phyloP scores from a whole-genome alignment of 2,888 invertebrate genomes.

The Omphaloscelis lunosa region DNA sequence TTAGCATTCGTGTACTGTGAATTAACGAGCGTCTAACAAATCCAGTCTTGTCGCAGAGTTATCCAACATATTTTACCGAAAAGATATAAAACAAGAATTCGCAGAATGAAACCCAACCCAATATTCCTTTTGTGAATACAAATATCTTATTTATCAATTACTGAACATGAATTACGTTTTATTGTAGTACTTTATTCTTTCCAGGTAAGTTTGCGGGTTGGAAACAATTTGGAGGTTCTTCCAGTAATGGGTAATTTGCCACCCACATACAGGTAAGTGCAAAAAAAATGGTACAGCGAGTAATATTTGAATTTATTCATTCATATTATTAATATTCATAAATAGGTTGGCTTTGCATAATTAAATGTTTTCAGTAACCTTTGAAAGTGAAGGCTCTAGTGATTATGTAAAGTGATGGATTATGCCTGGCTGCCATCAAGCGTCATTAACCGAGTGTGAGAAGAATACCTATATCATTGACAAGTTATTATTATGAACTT shows the following conservation, averaged over 20 bases:
- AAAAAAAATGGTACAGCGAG: slow-evolving; percentile 40
- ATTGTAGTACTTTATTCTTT: slow-evolving; percentile 69
- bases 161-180: slow-evolving; percentile 64
- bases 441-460: slow-evolving; percentile 46
- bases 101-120: slow-evolving; percentile 43
- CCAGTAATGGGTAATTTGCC: slow-evolving; percentile 59
- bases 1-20: slow-evolving; percentile 70
- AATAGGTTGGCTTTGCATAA: slow-evolving; percentile 70
- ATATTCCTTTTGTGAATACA: slow-evolving; percentile 54
- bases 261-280: slow-evolving; percentile 51
- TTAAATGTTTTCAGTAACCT: slow-evolving; percentile 71
- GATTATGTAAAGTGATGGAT: slow-evolving; percentile 68
- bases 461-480: slow-evolving; percentile 42
- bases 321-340: slow-evolving; percentile 67
- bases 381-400: slow-evolving; percentile 67
- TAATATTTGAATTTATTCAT: slow-evolving; percentile 48
- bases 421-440: slow-evolving; percentile 52
- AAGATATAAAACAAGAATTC: slow-evolving; percentile 45
- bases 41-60: slow-evolving; percentile 41
- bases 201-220: slow-evolving; percentile 68
- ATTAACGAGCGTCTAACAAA: slow-evolving; percentile 66
- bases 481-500: slow-evolving; percentile 27
- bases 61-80: slow-evolving; percentile 48
- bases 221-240: slow-evolving; percentile 40
- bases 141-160: slow-evolving; percentile 57